Conservation (phyloP, 2,113 vertebrate genomes). For the Pampusana beccarii region DNA sequence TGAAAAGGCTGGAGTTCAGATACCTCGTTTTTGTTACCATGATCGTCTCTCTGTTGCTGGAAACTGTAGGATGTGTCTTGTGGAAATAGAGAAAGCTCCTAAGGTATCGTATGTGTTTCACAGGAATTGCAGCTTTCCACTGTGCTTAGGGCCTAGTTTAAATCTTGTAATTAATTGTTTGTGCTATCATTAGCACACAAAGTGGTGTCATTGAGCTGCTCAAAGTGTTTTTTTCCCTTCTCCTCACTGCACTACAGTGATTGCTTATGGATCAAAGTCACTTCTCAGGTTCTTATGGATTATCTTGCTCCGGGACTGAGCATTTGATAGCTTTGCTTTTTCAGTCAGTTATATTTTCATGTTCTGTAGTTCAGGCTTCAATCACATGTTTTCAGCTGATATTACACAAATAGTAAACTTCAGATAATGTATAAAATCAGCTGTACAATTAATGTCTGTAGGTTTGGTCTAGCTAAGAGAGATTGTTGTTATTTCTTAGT, state of each 20-base stretch:
- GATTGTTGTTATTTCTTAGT: not conserved
- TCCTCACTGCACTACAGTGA: not conserved
- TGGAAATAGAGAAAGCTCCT: constrained; percentile 94
- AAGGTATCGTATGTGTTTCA: constrained; percentile 78
- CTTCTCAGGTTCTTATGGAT: not conserved
- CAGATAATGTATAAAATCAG: not conserved
- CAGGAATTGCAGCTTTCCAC: not conserved
- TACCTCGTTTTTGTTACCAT: constrained; percentile 96
- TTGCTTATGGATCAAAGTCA: not conserved
- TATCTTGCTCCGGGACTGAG: not conserved
- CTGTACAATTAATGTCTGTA: not conserved
- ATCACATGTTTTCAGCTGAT: not conserved
- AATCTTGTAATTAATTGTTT: not conserved
- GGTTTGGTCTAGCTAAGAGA: not conserved
- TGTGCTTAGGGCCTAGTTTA: not conserved
- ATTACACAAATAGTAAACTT: not conserved
- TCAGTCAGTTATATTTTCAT: not conserved
- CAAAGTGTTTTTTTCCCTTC: not conserved
- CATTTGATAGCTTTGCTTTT: not conserved
- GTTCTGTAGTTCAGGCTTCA: not conserved
- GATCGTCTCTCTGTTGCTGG: constrained; percentile 94
- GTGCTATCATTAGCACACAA: not conserved
- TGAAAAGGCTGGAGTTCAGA: constrained; percentile 92
- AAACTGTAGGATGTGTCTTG: constrained; percentile 96
- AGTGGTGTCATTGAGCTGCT: not conserved